These are phyloP conservation scores for Myoxocephalus aenaeus DNA, from an alignment of 2,797 vertebrate genomes.

Conservation along the genomic window DNA sequence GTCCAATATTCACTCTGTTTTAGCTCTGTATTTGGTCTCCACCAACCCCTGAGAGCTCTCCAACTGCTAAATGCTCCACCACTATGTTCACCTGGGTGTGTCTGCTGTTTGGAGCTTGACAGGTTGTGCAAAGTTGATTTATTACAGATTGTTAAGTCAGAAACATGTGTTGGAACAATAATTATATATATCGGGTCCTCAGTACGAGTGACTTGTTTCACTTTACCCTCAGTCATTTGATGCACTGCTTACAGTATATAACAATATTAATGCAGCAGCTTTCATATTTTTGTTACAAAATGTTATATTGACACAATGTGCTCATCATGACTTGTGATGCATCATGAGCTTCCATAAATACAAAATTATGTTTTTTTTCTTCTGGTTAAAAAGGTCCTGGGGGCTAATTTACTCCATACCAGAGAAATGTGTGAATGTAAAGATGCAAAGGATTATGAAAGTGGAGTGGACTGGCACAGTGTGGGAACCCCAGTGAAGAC, in stretches of 20 bases:
- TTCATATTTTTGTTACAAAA: neutral
- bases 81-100: neutral
- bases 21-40: neutral
- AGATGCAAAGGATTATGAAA: neutral
- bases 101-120: too few relatives aligned
- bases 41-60: neutral
- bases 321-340: neutral
- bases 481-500: neutral
- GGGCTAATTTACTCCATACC: too few relatives aligned
- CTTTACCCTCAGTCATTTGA: neutral
- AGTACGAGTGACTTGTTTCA: neutral
- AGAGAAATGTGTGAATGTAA: neutral
- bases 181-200: neutral
- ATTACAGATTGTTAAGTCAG: neutral
- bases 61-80: neutral
- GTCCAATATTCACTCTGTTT: neutral
- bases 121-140: neutral
- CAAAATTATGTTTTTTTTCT: neutral
- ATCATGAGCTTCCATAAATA: neutral
- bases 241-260: neutral
- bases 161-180: neutral
- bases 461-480: neutral
- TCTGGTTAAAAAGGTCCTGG: neutral
- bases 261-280: neutral
- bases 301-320: neutral